These are phyloP conservation scores for Schlechtendalia chinensis DNA, from an alignment of 1,140 invertebrate species.

Conservation along the genomic window DNA sequence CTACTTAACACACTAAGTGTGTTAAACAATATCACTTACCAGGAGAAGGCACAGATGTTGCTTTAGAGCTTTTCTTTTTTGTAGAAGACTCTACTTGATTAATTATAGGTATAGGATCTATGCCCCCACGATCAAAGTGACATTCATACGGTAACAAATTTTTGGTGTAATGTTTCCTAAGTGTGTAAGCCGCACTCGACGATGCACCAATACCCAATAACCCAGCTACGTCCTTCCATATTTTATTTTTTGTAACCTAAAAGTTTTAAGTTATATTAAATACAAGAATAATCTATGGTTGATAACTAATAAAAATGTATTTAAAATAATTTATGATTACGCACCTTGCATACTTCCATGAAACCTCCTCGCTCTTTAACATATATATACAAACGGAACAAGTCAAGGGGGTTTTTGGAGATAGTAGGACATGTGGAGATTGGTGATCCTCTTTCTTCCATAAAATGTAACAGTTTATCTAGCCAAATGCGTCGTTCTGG, in stretches of 20 bases:
- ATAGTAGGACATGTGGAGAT: constrained; percentile 94
- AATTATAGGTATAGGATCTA: constrained; percentile 92
- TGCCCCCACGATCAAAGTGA: constrained; percentile 92
- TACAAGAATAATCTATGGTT: not conserved
- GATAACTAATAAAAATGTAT: constrained; percentile 6
- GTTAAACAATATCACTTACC: constrained; percentile 58
- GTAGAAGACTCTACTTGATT: constrained; percentile 87
- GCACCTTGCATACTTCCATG: constrained; percentile 87
- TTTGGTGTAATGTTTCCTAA: constrained; percentile 96
- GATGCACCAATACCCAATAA: constrained; percentile 90
- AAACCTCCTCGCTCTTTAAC: constrained; percentile 96
- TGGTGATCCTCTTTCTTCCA: constrained; percentile 89
- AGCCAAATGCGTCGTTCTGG: constrained; percentile 87
- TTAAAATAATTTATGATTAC: constrained; percentile 57
- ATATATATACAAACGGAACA: constrained; percentile 90
- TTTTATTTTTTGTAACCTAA: constrained; percentile 95
- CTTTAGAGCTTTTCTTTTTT: constrained; percentile 83
- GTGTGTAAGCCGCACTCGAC: constrained; percentile 93
- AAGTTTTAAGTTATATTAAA: constrained; percentile 50
- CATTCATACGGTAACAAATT: constrained; percentile 94
- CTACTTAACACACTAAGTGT: constrained; percentile 14
- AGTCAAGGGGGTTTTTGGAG: constrained; percentile 95
- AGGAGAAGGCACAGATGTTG: constrained; percentile 76
- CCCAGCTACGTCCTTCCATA: constrained; percentile 96
- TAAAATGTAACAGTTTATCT: constrained; percentile 87